Evolutionary conservation across 30 jellyfish, hydroid and myxozoan genomes (phyloP), one percentile per base, ranked within the genome.

Genomic region (Turritopsis rubra): DNA sequence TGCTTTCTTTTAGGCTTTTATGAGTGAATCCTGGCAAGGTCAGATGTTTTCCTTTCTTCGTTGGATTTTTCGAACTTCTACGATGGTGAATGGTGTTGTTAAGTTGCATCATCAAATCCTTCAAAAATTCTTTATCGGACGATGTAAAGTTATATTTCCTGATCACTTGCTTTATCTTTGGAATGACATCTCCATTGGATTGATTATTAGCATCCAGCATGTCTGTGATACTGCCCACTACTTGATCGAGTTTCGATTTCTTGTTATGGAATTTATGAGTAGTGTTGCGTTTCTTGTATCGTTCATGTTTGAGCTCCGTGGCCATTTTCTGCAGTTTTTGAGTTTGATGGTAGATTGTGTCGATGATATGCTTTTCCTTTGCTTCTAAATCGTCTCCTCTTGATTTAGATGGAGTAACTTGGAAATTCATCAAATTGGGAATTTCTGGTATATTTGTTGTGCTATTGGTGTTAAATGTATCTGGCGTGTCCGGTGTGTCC

Each of bases 321-420:
- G 60, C 60, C 60, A 41, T 41, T 41, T 41, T 41, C 60, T 41
- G 60, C 60, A 41, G 13, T 41, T 41, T 5, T 41, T 41, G 60
- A 41, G 9, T 41, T 41, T 41, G 60, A 41, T 41, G 60, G 13
- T 41, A 41, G 60, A 41, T 41, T 41, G 60, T 41, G 60, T 41
- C 60, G 13, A 41, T 41, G 60, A 41, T 41, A 41, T 41, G 60
- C 60, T 41, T 91, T 88, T 86, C 96, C 75, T 87, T 91, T 23
- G 86, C 97, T 53, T 82, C 88, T n/a, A 87, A 79, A 66, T 91
- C 97, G 68, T 87, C 87, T 80, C 86, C 96, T 29, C 94, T 87
- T 79, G 87, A 93, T 60, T 87, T 91, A 1, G 97, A 86, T 20
- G 60, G 60, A 41, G 60, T 41, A 41, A 13, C 5, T 41, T 41